Base-by-base conservation (phyloP, 92 coral and sea anemone genomes). In the Montipora capitata region DNA sequence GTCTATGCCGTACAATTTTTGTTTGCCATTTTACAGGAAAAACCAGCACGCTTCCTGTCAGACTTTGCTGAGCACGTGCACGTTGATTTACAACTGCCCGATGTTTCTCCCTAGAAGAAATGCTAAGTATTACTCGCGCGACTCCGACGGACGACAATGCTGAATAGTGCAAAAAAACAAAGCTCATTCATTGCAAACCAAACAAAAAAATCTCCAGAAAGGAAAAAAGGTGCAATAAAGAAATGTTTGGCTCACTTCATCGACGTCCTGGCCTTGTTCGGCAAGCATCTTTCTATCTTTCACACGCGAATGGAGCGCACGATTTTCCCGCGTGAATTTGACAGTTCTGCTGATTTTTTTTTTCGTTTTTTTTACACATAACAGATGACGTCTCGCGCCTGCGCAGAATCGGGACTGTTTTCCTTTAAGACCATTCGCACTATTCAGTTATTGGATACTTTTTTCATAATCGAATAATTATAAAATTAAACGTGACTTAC, bases 391-490 rank as follows among this genome's bases (percentile, higher is more conserved):
- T 14, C 67, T 62, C 35, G 27, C 27, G 35, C 67, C 67, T 62
- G 67, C 67, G 67, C 67, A 62, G 67, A 62, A 62, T 62, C 67
- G 35, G 67, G 67, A 62, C 67, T 3, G 27, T 62, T 27, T 62
- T n/a, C 9, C 67, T 62, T 62, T 62, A 62, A 58, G 15, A 20
- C 27, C 27, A 20, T 20, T 20, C 27, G 27, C 27, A 20, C 27
- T 20, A 20, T 20, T 20, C 27, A 20, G 27, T 20, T 20, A 20
- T 20, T 20, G 27, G 27, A 20, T 20, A 0, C 27, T 20, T 20
- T 20, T 20, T 20, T 0, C 27, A 20, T 20, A 20, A 20, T 20
- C 27, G 27, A 20, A 20, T 20, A 20, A 20, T 20, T 20, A 20
- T 20, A 20, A 20, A 20, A 20, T 20, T 20, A 20, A 20, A 20